Evolutionary conservation across 2,888 invertebrate genomes (phyloP).

Genomic region (Apoda limacodes): DNA sequence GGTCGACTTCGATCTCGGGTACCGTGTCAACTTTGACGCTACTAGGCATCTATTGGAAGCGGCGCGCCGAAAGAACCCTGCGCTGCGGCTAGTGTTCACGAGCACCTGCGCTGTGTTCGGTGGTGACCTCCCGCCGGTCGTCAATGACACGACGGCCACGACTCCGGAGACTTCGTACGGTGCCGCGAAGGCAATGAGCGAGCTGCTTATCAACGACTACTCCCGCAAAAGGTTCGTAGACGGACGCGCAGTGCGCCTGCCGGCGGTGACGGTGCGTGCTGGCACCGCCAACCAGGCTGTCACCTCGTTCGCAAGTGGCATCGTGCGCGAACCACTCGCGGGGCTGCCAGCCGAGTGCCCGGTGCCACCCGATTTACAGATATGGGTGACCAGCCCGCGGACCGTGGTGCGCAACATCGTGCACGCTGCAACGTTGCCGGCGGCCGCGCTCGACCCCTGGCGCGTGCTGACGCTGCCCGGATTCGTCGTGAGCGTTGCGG

Average conservation of each 20-base stretch:
- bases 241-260: slow-evolving; percentile 41
- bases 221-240: slow-evolving; percentile 46
- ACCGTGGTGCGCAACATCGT: slow-evolving; percentile 38
- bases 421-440: slow-evolving; percentile 32
- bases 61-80: slow-evolving; percentile 29
- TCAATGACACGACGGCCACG: slow-evolving; percentile 37
- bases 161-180: slow-evolving; percentile 53
- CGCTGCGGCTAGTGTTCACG: slow-evolving; percentile 37
- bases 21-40: slow-evolving; percentile 46
- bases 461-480: slow-evolving; percentile 45
- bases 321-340: slow-evolving; percentile 48
- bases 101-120: slow-evolving; percentile 49
- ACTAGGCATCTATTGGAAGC: slow-evolving; percentile 44
- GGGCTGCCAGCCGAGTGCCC: slow-evolving; percentile 35
- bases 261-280: slow-evolving; percentile 49
- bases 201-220: slow-evolving; percentile 48
- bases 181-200: slow-evolving; percentile 47
- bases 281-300: slow-evolving; percentile 48
- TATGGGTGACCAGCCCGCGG: slow-evolving; percentile 46
- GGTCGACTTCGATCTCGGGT: slow-evolving; percentile 44
- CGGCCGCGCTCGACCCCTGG: slow-evolving; percentile 29
- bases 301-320: slow-evolving; percentile 52
- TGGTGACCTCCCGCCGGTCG: slow-evolving; percentile 31
- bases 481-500: slow-evolving; percentile 33
- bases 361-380: slow-evolving; percentile 30